phyloP scores from a whole-genome alignment of 2,113 vertebrate genomes.

The zebrafish (Danio rerio) region DNA sequence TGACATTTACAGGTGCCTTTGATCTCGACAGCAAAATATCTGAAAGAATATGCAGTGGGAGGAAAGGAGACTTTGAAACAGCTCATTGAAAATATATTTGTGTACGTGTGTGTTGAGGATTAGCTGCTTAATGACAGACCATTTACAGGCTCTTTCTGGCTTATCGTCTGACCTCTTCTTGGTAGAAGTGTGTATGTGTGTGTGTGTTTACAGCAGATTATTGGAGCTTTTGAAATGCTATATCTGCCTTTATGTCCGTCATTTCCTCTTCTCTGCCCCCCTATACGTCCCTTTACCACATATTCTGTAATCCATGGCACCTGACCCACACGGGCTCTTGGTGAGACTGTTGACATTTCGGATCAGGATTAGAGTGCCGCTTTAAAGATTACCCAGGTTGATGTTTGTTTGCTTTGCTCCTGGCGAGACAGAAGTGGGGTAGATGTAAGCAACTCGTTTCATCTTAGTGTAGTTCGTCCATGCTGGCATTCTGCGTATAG shows the following conservation, averaged over 20 bases:
- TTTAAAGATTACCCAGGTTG: slow-evolving; percentile 66
- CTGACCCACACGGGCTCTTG: slow-evolving; percentile 30
- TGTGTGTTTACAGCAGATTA: slow-evolving; percentile 69
- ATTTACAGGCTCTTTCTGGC: slow-evolving; percentile 61
- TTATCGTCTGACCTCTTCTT: slow-evolving; percentile 64
- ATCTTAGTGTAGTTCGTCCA: not conserved
- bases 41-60: not conserved
- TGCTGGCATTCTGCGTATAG: slow-evolving; percentile 1
- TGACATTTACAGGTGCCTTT: too few species aligned
- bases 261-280: slow-evolving; percentile 4
- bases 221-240: slow-evolving; percentile 54
- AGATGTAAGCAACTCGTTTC: slow-evolving; percentile 10
- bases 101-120: slow-evolving; percentile 33
- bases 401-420: slow-evolving; percentile 68
- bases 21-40: not conserved
- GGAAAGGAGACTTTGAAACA: not conserved
- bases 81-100: slow-evolving; percentile 16
- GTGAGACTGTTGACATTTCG: slow-evolving; percentile 74
- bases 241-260: slow-evolving; percentile 62
- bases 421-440: slow-evolving; percentile 54
- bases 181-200: slow-evolving; percentile 60
- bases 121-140: slow-evolving; percentile 57
- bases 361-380: slow-evolving; percentile 71
- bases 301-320: slow-evolving; percentile 8
- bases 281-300: slow-evolving; percentile 15